These are phyloP conservation scores for Drosophila vallismaia DNA, from an alignment of 2,888 invertebrate species.

Conservation along the genomic window DNA sequence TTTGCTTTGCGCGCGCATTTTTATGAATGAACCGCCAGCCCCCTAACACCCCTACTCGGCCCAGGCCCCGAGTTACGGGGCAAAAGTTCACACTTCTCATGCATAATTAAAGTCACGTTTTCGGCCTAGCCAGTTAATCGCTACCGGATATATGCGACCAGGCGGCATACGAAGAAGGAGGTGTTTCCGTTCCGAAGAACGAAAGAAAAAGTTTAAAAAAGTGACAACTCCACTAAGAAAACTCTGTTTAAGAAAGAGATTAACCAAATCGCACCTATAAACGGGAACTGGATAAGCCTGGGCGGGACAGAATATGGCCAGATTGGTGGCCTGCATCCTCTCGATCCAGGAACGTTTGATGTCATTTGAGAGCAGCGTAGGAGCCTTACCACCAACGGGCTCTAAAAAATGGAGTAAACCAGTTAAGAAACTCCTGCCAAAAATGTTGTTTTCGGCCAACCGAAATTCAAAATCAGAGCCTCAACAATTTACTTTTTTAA, in stretches of 20 bases:
- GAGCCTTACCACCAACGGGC: slow-evolving; percentile 84
- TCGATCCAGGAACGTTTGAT: slow-evolving; percentile 85
- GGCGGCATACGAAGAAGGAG: slow-evolving; percentile 90
- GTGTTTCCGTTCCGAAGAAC: slow-evolving; percentile 86
- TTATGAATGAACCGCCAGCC: slow-evolving; percentile 61
- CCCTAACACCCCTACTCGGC: not conserved
- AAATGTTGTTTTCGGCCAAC: slow-evolving; percentile 82
- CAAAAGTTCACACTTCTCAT: slow-evolving; percentile 63
- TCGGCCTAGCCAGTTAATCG: slow-evolving; percentile 85
- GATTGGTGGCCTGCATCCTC: slow-evolving; percentile 86
- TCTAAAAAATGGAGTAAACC: slow-evolving; percentile 49
- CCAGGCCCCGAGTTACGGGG: slow-evolving; percentile 32
- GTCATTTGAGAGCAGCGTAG: slow-evolving; percentile 85
- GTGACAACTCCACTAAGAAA: not conserved
- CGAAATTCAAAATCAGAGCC: slow-evolving; percentile 88
- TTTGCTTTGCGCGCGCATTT: slow-evolving; percentile 57
- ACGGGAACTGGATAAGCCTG: slow-evolving; percentile 90
- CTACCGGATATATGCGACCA: slow-evolving; percentile 86
- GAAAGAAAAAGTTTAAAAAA: not conserved
- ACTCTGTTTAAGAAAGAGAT: no score
- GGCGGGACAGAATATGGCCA: slow-evolving; percentile 90
- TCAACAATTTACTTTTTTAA: not conserved
- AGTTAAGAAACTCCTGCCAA: slow-evolving; percentile 52
- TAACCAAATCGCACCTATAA: slow-evolving; percentile 85
- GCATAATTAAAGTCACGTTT: slow-evolving; percentile 57